Conservation (phyloP, 2,888 invertebrate genomes). For the Latrodectus hesperus region DNA sequence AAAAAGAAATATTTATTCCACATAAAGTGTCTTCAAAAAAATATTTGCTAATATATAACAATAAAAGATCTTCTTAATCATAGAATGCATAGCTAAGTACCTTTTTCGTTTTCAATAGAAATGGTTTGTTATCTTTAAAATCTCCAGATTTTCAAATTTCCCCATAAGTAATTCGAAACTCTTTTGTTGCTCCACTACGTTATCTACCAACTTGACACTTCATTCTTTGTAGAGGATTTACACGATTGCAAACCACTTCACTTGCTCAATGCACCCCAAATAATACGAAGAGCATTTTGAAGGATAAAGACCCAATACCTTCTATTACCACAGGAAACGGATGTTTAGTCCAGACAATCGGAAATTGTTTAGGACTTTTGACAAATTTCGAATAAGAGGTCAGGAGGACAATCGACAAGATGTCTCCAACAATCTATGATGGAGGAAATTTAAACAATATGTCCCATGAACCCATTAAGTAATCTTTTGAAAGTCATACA, state of each 20-base stretch:
- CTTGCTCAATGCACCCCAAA: not conserved
- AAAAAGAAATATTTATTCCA: no score
- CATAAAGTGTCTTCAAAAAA: no score
- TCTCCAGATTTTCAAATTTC: not conserved
- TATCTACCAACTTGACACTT: not conserved
- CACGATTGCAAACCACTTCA: not conserved
- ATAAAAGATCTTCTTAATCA: no score
- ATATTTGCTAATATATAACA: no score
- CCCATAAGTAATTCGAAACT: not conserved
- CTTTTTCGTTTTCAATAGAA: no score
- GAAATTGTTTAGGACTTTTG: not conserved
- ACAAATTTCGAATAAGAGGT: slow-evolving; percentile 2
- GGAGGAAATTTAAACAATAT: not conserved
- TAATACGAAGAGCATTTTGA: not conserved
- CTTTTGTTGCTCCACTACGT: not conserved
- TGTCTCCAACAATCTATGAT: not conserved
- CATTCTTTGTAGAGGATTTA: not conserved
- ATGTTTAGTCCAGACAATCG: slow-evolving; percentile 3
- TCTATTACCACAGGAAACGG: slow-evolving; percentile 3
- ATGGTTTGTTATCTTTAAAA: not conserved
- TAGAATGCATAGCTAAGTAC: no score
- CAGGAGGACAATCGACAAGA: not conserved
- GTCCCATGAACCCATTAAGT: not conserved
- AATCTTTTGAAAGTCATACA: not conserved
- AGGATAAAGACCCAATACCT: not conserved